Evolutionary conservation across 2,113 vertebrate species (phyloP).

Genomic region (Rhodinocichla rosea): DNA sequence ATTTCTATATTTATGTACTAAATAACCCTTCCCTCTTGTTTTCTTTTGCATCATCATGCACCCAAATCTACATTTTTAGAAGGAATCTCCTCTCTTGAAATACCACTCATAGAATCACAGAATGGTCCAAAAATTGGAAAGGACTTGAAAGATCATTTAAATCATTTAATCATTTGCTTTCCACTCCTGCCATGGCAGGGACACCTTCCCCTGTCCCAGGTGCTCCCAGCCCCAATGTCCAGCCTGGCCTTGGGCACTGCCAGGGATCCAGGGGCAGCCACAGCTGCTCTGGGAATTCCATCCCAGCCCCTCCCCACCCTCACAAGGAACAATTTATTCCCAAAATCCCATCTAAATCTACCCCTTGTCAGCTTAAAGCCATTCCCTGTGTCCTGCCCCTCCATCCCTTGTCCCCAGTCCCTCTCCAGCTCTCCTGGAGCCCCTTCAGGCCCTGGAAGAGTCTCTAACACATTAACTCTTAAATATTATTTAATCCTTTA

Average conservation of each 20-base stretch:
- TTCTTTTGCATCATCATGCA: not conserved
- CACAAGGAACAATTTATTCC: not conserved
- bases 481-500: not conserved
- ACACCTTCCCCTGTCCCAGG: not conserved
- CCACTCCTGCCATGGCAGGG: not conserved
- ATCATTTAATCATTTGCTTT: not conserved
- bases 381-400: not conserved
- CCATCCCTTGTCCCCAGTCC: not conserved
- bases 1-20: accelerated
- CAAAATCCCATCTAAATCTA: accelerated
- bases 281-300: not conserved
- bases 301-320: not conserved
- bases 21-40: accelerated
- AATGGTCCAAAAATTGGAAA: not conserved
- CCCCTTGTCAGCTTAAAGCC: accelerated
- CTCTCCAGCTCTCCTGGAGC: not conserved
- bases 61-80: not conserved
- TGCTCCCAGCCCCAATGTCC: not conserved
- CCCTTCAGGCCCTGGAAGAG: not conserved
- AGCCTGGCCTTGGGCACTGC: not conserved
- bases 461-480: not conserved
- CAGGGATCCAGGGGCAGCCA: not conserved
- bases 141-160: not conserved
- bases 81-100: not conserved
- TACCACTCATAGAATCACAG: not conserved